phyloP scores from a whole-genome alignment of 2,113 vertebrate genomes.

The Myocastor coypus region DNA sequence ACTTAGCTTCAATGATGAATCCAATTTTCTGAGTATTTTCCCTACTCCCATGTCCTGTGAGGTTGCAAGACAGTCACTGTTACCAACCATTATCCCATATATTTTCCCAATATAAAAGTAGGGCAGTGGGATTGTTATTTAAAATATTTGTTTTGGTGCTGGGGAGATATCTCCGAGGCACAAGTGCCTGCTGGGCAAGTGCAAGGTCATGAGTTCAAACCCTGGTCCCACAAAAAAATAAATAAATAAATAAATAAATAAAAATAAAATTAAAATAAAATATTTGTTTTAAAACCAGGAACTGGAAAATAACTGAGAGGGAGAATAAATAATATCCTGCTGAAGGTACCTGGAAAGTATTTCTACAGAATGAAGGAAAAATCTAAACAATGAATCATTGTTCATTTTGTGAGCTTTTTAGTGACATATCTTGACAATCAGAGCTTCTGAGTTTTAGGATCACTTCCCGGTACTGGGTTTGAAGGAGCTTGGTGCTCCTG shows the following conservation, averaged over 20 bases:
- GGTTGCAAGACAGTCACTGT: neutral
- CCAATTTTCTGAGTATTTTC: neutral
- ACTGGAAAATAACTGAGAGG: slow-evolving; percentile 1
- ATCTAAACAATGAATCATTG: slow-evolving; percentile 11
- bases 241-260: no score
- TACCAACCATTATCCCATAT: neutral
- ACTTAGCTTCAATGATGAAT: neutral
- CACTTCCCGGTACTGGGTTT: neutral
- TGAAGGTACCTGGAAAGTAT: neutral
- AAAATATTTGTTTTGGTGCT: neutral
- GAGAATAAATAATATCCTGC: neutral
- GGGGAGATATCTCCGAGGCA: no score
- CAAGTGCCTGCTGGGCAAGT: no score
- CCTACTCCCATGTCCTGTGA: no score
- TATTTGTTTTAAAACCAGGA: slow-evolving; percentile 7
- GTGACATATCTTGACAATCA: neutral
- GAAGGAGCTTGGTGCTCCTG: neutral
- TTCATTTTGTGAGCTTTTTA: neutral
- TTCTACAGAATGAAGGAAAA: neutral
- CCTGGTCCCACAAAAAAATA: no score
- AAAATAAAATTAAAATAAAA: no score
- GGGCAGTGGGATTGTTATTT: neutral
- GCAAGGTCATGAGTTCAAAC: no score
- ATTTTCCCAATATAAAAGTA: neutral
- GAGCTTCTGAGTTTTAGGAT: neutral